Evolutionary conservation across 2,888 invertebrate genomes (phyloP).

Genomic region (Cerceris rybyensis): DNA sequence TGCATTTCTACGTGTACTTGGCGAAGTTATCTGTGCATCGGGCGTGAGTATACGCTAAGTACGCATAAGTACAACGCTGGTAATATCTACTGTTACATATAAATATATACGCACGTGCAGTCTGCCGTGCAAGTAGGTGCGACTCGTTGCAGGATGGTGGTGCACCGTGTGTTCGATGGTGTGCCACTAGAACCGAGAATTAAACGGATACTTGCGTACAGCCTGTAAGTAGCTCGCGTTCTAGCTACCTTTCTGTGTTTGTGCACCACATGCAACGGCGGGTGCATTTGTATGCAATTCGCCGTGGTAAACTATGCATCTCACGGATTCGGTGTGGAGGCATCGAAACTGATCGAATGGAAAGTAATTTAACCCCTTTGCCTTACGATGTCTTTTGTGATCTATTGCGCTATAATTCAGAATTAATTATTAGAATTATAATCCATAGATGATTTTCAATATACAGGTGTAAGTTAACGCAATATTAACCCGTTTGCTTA

Average conservation of each 20-base stretch:
- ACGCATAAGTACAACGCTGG: conserved; percentile 60
- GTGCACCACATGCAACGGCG: conserved; percentile 1
- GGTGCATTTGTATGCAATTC: conserved; percentile 10
- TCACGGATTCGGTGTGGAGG: conserved; percentile 59
- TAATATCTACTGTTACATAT: conserved; percentile 50
- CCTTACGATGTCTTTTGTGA: no score
- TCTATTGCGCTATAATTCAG: no score
- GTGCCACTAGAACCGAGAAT: conserved; percentile 60
- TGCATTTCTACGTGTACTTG: conserved; percentile 54
- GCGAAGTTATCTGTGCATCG: conserved; percentile 74
- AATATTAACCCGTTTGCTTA: no score
- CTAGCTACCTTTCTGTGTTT: conserved; percentile 42
- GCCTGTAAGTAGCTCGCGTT: conserved; percentile 64
- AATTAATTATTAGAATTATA: no score
- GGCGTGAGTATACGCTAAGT: conserved; percentile 69
- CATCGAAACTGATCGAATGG: conserved; percentile 67
- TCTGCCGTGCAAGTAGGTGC: conserved; percentile 13
- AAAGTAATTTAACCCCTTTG: conserved; percentile 64
- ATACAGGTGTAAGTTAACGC: no score
- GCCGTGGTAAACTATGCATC: conserved; percentile 37
- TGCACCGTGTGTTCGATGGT: conserved; percentile 39
- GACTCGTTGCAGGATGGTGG: background rate
- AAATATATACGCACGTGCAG: conserved; percentile 31
- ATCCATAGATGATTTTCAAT: no score
- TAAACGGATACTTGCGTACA: conserved; percentile 69